These are phyloP conservation scores for Nemotelus pantherinus DNA, from an alignment of 2,888 invertebrate species.

Conservation along the genomic window DNA sequence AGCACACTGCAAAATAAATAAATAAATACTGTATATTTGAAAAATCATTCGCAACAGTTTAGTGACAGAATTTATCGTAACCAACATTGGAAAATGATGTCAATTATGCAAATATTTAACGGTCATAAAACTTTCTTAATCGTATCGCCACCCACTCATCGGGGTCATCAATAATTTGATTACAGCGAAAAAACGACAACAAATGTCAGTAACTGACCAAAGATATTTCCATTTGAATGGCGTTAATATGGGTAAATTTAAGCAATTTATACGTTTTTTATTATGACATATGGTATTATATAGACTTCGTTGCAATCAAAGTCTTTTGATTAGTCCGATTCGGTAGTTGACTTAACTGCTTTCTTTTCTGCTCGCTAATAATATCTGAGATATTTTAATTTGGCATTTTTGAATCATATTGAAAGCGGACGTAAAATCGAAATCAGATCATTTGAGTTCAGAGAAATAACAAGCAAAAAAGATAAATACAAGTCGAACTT, in stretches of 20 bases:
- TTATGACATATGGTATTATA: conserved; percentile 4
- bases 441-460: no score
- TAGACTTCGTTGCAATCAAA: not conserved
- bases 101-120: conserved; percentile 41
- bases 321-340: conserved; percentile 15
- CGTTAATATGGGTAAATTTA: conserved; percentile 17
- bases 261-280: conserved; percentile 26
- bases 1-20: not conserved
- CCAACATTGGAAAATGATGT: conserved; percentile 13
- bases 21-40: no score
- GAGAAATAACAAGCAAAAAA: not conserved
- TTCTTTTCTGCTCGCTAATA: conserved; percentile 30
- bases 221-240: not conserved
- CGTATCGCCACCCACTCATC: conserved; percentile 39
- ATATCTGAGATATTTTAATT: conserved; percentile 1
- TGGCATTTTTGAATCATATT: not conserved
- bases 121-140: conserved; percentile 38
- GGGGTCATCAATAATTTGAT: conserved; percentile 7
- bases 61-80: conserved; percentile 25
- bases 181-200: not conserved
- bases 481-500: not conserved
- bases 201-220: not conserved
- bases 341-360: conserved; percentile 9
- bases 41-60: conserved; percentile 29
- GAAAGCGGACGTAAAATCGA: not conserved